A percentile compares a stretch with the other conserved stretches of the same genome.
phyloP scores from a whole-genome alignment of 2,797 vertebrate genomes.

The Serranus cabrilla region DNA sequence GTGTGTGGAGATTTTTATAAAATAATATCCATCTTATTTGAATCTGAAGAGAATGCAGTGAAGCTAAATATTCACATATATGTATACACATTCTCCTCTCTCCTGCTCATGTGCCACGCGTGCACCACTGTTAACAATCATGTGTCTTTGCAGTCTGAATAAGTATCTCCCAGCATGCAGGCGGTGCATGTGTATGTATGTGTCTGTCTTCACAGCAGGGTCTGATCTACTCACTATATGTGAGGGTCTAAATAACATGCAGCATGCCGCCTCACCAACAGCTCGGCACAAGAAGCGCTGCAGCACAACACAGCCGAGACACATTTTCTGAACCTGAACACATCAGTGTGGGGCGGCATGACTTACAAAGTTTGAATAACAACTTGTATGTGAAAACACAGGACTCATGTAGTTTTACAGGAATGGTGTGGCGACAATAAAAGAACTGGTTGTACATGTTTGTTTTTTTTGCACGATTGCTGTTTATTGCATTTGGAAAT shows the following conservation, averaged over 20 bases:
- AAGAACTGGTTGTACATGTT: too few species aligned
- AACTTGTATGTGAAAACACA: neutral
- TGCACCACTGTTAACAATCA: constrained; percentile 45
- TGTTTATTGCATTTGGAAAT: too few species aligned
- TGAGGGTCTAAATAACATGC: constrained; percentile 56
- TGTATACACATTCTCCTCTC: constrained; percentile 18
- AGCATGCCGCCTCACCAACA: constrained; percentile 33
- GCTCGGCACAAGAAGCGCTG: constrained; percentile 18
- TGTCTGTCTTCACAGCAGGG: constrained; percentile 70
- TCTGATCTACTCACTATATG: constrained; percentile 59
- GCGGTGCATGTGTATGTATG: constrained; percentile 58
- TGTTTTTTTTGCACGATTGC: too few species aligned
- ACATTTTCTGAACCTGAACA: constrained; percentile 3
- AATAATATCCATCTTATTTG: constrained; percentile 30
- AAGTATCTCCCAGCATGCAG: constrained; percentile 67
- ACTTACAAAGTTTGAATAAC: neutral
- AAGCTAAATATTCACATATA: constrained; percentile 35
- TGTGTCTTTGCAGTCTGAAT: constrained; percentile 51
- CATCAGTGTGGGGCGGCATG: neutral
- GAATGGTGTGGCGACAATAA: too few species aligned
- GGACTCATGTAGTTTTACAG: too few species aligned
- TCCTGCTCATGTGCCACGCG: neutral
- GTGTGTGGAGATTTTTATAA: constrained; percentile 34
- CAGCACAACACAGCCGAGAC: constrained; percentile 18
- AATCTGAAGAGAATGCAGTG: constrained; percentile 15